phyloP scores from a whole-genome alignment of 2,888 invertebrate genomes.

The Aplocera efformata region DNA sequence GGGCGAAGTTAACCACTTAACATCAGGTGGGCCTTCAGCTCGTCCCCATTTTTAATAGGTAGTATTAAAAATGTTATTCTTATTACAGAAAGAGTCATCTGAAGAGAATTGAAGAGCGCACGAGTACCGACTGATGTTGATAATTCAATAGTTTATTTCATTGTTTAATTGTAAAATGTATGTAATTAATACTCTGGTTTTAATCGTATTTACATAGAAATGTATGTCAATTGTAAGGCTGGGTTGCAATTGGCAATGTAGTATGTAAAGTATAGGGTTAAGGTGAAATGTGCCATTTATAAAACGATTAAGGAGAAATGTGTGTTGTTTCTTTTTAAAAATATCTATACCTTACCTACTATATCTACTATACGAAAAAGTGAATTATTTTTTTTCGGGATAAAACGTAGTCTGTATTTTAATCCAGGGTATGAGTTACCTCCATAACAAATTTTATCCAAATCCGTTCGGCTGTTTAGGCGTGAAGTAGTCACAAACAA shows the following conservation, averaged over 20 bases:
- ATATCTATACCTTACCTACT: too few relatives aligned
- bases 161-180: constrained; percentile 29
- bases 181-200: constrained; percentile 49
- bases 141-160: constrained; percentile 25
- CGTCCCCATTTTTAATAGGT: too few relatives aligned
- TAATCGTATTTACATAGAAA: constrained; percentile 33
- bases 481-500: too few relatives aligned
- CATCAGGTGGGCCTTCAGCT: too few relatives aligned
- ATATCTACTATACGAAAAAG: too few relatives aligned
- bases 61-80: constrained; percentile 8
- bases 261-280: constrained; percentile 51
- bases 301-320: constrained; percentile 25
- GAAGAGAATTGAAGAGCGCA: constrained; percentile 50
- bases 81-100: constrained; percentile 61
- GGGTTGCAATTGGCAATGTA: constrained; percentile 68
- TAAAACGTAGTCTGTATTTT: too few relatives aligned
- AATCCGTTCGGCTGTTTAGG: too few relatives aligned
- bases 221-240: constrained; percentile 70
- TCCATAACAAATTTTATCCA: too few relatives aligned
- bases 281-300: constrained; percentile 58
- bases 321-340: constrained; percentile 11
- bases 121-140: constrained; percentile 54
- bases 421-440: too few relatives aligned
- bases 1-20: too few relatives aligned
- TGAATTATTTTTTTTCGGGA: too few relatives aligned